These are phyloP conservation scores for Mormyrus iriodes DNA, from an alignment of 2,113 vertebrate species.

Conservation along the genomic window DNA sequence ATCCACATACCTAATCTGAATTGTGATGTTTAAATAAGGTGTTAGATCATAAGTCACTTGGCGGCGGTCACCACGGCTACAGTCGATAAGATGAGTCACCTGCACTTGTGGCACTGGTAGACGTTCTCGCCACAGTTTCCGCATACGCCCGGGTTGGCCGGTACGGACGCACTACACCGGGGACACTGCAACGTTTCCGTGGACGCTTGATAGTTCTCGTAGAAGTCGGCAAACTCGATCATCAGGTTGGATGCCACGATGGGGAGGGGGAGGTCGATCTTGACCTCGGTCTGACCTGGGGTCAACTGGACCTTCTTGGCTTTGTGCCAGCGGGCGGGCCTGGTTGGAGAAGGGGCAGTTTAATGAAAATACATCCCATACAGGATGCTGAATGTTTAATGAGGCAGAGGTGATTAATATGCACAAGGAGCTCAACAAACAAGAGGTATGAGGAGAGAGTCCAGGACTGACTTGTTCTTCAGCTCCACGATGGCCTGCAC, in stretches of 20 bases:
- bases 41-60: not conserved
- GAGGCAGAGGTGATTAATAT: not conserved
- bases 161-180: slow-evolving; percentile 91
- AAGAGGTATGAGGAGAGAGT: not conserved
- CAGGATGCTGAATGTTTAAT: not conserved
- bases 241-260: slow-evolving; percentile 97
- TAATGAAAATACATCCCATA: not conserved
- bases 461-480: slow-evolving; percentile 84
- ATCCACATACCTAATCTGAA: not conserved
- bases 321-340: slow-evolving; percentile 96
- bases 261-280: slow-evolving; percentile 90
- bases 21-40: not conserved
- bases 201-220: slow-evolving; percentile 97
- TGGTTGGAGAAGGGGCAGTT: slow-evolving; percentile 32
- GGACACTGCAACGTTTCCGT: slow-evolving; percentile 96
- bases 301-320: slow-evolving; percentile 96
- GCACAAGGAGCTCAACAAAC: not conserved
- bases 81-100: slow-evolving; percentile 50
- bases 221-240: slow-evolving; percentile 98
- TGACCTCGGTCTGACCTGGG: slow-evolving; percentile 92
- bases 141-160: slow-evolving; percentile 92
- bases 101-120: slow-evolving; percentile 98
- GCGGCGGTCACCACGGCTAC: not conserved
- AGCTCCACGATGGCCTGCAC: slow-evolving; percentile 97
- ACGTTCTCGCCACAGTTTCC: slow-evolving; percentile 97